These are phyloP conservation scores for Maniola jurtina DNA, from an alignment of 1,140 invertebrate genomes.

Conservation along the genomic window DNA sequence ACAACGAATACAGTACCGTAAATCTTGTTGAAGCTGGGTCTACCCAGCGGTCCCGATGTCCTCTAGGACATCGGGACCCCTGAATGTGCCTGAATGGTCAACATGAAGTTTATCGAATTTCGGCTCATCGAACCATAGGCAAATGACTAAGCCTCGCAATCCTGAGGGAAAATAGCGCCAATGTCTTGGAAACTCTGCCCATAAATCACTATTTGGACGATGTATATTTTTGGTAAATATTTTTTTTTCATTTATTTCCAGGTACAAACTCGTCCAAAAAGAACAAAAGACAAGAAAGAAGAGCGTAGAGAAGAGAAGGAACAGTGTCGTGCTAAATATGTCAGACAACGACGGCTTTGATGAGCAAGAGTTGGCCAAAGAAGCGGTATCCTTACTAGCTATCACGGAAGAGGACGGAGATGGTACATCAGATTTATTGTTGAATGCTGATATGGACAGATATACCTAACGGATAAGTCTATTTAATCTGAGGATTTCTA, in stretches of 20 bases:
- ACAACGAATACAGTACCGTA: no score
- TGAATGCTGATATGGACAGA: conserved; percentile 18
- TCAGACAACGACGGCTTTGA: conserved; percentile 46
- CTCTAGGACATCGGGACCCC: no score
- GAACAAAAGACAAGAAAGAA: conserved; percentile 32
- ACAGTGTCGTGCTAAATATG: conserved; percentile 43
- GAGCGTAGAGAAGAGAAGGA: conserved; percentile 40
- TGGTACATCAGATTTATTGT: conserved; percentile 42
- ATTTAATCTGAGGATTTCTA: no score
- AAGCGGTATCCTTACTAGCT: conserved; percentile 57
- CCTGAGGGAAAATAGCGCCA: no score
- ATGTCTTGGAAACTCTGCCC: no score
- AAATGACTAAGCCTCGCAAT: no score
- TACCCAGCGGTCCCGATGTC: no score
- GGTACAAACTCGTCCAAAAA: conserved; percentile 39
- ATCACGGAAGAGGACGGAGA: conserved; percentile 46
- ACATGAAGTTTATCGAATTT: no score
- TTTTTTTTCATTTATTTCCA: not conserved
- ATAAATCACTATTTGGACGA: no score
- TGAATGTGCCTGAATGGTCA: no score
- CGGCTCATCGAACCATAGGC: no score
- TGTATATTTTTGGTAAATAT: not conserved
- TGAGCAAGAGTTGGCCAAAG: conserved; percentile 52
- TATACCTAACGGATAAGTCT: not conserved
- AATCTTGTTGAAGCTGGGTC: no score